A percentile compares a stretch with the other conserved stretches of the same genome.
Evolutionary conservation across 2,888 invertebrate species (phyloP).

Genomic region (Bugula neritina): DNA sequence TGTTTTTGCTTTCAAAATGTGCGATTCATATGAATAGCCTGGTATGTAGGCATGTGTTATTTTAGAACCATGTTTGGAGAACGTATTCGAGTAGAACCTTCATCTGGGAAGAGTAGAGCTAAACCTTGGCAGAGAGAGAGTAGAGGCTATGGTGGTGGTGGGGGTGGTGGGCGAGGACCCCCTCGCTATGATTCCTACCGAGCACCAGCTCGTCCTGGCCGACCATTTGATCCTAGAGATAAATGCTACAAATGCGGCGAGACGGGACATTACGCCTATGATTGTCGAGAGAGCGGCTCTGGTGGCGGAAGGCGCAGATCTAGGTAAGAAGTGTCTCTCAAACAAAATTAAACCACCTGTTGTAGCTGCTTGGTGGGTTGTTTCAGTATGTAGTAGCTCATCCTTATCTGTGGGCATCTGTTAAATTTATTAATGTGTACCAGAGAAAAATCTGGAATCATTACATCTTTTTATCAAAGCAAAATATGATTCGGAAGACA

Average conservation of each 20-base stretch:
- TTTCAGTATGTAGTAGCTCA: too few relatives aligned
- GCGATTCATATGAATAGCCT: too few relatives aligned
- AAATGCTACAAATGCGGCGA: conserved; percentile 32
- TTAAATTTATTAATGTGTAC: too few relatives aligned
- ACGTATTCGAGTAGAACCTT: conserved; percentile 23
- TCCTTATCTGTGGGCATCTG: too few relatives aligned
- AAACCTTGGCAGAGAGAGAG: conserved; percentile 25
- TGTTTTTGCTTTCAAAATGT: too few relatives aligned
- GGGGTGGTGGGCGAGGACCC: conserved; percentile 25
- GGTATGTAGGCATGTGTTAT: too few relatives aligned
- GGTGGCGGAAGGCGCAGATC: conserved; percentile 3
- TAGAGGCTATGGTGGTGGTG: background rate
- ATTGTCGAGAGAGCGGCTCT: conserved; percentile 45
- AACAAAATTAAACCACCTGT: too few relatives aligned
- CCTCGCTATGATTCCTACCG: conserved; percentile 19
- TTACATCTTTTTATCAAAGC: too few relatives aligned
- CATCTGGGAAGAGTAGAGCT: conserved; percentile 21
- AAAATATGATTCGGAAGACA: too few relatives aligned
- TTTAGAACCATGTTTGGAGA: conserved; percentile 23
- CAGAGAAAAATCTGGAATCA: too few relatives aligned
- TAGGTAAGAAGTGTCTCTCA: background rate
- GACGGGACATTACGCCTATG: conserved; percentile 26
- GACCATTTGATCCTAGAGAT: conserved; percentile 31
- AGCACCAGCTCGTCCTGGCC: conserved; percentile 30
- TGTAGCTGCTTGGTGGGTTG: too few relatives aligned